A percentile compares a stretch with the other conserved stretches of the same genome.
phyloP scores from a whole-genome alignment of 2,888 invertebrate species.

The Hypena proboscidalis region DNA sequence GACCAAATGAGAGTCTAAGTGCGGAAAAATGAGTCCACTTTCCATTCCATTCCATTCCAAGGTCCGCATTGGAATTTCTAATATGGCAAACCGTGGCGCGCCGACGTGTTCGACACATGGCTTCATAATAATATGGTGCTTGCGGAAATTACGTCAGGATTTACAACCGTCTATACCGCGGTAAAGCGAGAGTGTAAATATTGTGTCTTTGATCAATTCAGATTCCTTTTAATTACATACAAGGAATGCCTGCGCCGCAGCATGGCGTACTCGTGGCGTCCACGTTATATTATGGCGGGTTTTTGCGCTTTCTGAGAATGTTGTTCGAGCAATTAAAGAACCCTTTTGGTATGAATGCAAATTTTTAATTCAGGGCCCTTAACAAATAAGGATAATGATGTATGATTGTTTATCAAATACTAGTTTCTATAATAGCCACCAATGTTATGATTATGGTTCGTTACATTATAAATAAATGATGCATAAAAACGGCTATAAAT shows the following conservation, averaged over 20 bases:
- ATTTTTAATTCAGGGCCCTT: not conserved
- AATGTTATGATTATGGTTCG: slow-evolving; percentile 41
- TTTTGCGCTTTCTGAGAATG: slow-evolving; percentile 53
- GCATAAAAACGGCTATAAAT: slow-evolving; percentile 52
- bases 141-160: slow-evolving; percentile 69
- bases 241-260: slow-evolving; percentile 45
- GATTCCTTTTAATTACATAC: slow-evolving; percentile 32
- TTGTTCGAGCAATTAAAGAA: slow-evolving; percentile 11
- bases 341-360: not conserved
- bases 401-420: slow-evolving; percentile 13
- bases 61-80: slow-evolving; percentile 83
- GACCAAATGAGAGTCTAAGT: no score
- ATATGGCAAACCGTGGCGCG: slow-evolving; percentile 74
- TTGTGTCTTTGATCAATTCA: slow-evolving; percentile 40
- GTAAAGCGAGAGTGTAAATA: slow-evolving; percentile 65
- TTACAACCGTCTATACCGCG: slow-evolving; percentile 54
- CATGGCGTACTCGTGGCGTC: slow-evolving; percentile 78
- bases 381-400: not conserved
- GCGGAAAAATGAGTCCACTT: no score
- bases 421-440: slow-evolving; percentile 16
- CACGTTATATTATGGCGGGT: slow-evolving; percentile 77
- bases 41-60: no score
- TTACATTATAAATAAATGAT: slow-evolving; percentile 38
- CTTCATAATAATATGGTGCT: slow-evolving; percentile 76
- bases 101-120: slow-evolving; percentile 84